Conservation (phyloP, 1,140 invertebrate genomes). For the Trichonephila inaurata region DNA sequence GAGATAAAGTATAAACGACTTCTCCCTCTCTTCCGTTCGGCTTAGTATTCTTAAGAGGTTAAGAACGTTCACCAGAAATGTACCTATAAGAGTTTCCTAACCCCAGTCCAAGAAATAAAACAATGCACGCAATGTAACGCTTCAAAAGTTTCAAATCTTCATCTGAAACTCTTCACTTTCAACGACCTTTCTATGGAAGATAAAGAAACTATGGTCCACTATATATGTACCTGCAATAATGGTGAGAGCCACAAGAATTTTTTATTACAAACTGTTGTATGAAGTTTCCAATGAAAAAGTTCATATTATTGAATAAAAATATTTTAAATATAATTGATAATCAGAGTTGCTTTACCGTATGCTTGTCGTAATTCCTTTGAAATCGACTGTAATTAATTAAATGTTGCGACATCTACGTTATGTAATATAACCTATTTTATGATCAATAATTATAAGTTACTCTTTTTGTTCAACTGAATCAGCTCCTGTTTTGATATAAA, state of each 20-base stretch:
- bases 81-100: neutral
- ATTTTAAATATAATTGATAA: too few species aligned
- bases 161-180: conserved; percentile 34
- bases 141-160: conserved; percentile 31
- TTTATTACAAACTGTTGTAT: neutral
- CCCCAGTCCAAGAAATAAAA: neutral
- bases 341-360: too few species aligned
- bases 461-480: too few species aligned
- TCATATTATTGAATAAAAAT: too few species aligned
- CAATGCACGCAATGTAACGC: conserved; percentile 46
- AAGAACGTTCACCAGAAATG: neutral
- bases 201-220: neutral
- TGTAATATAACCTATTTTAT: too few species aligned
- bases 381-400: too few species aligned
- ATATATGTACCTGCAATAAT: neutral
- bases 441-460: too few species aligned
- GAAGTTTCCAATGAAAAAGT: too few species aligned
- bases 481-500: too few species aligned
- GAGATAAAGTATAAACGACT: neutral
- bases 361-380: too few species aligned
- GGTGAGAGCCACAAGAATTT: neutral
- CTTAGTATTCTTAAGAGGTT: neutral
- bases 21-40: neutral
- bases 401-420: too few species aligned
- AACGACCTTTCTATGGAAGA: conserved; percentile 19